Base-by-base conservation (phyloP, 2,888 invertebrate genomes). In the Aproaerema taeniolella region DNA sequence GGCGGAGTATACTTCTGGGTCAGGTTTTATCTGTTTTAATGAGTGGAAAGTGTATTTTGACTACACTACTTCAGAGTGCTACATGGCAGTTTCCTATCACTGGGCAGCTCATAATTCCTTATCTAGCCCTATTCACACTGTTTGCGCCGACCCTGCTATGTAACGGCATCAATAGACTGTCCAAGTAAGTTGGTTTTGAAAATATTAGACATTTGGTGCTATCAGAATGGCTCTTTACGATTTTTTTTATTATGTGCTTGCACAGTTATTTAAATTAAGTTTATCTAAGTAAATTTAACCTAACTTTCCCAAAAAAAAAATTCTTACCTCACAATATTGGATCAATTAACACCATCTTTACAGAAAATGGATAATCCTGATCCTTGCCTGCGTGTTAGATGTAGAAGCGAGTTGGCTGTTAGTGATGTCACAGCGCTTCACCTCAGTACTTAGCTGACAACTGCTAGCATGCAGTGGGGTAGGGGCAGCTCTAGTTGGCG, bases 321-420 rank as follows among this genome's bases (percentile, higher is more conserved):
- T 8, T 20, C 8, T 20, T 20, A 20, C 20, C 8, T 20, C 20
- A 20, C 20, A 20, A 20, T n/a, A n/a, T n/a, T n/a, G n/a, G n/a
- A n/a, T n/a, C n/a, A n/a, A n/a, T n/a, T n/a, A n/a, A n/a, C n/a
- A 20, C 20, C 20, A 6, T 4, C 8, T 20, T 71, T 66, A 5
- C 91, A 63, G 85, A 44, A 66, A 64, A 61, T 85, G 83, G 83
- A 94, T 93, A 92, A 89, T 94, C 52, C 91, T 95, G 57, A 77
- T 94, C 45, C 75, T 95, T 49, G 88, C 95, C 9, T 93, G 95
- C 17, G 74, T 91, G 35, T 88, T 95, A 45, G 95, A 96, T 65
- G 95, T 96, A n/a, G 94, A 95, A 78, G 95, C 95, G 4, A 93
- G 93, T 65, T 95, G 92, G 71, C 80, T 95, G 45, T 88, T 95